A percentile compares a stretch with the other conserved stretches of the same genome.
phyloP scores from a whole-genome alignment of 2,113 vertebrate genomes.

The Vicugna pacos region DNA sequence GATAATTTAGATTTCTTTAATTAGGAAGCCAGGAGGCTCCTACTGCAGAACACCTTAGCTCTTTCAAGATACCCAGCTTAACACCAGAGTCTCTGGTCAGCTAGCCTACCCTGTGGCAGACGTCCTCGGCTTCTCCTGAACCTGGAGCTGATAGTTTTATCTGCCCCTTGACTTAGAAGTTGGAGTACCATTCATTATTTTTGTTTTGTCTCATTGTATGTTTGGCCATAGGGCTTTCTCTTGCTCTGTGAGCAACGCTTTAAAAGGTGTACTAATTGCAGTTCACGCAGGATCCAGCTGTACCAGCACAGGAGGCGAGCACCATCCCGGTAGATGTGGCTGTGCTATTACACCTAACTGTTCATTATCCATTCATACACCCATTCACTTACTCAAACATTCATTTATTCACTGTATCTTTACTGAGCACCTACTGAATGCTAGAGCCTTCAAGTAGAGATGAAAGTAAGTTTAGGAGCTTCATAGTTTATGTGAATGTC shows the following conservation, averaged over 20 bases:
- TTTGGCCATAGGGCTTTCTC: background rate
- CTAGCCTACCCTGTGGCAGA: background rate
- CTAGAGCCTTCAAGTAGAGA: background rate
- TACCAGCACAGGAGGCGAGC: background rate
- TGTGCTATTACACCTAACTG: background rate
- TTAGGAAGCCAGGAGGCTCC: background rate
- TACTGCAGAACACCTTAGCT: background rate
- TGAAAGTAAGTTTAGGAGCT: slow-evolving; percentile 25
- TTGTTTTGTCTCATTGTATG: slow-evolving; percentile 6
- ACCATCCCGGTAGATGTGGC: background rate
- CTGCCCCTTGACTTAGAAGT: background rate
- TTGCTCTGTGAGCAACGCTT: background rate
- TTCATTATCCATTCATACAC: background rate
- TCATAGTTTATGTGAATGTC: background rate
- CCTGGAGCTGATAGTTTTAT: background rate
- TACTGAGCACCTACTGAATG: background rate
- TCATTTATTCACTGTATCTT: background rate
- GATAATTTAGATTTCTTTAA: background rate
- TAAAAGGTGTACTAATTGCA: background rate
- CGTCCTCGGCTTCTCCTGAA: background rate
- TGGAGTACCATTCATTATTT: background rate
- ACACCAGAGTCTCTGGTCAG: background rate
- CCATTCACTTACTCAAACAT: background rate
- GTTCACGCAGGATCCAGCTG: background rate
- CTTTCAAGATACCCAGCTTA: background rate